Base-by-base conservation (phyloP, 2,888 invertebrate species). In the Eudemis profundana region DNA sequence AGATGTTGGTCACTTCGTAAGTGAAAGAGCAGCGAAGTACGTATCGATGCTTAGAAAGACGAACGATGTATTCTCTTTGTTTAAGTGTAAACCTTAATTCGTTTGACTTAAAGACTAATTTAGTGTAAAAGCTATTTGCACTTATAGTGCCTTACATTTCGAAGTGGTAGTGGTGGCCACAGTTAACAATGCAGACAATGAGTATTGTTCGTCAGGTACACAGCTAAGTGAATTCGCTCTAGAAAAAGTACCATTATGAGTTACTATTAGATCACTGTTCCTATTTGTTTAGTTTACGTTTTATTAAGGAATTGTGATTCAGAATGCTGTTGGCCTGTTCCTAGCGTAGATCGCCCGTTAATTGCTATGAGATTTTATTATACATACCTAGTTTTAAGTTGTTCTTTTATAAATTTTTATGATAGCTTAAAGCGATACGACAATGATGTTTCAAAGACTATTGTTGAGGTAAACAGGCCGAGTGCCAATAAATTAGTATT, bases 401-500 rank as follows among this genome's bases (percentile, higher is more conserved):
- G 69, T 78, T 78, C 77, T 73, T 77, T 76, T 73, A 77, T 76
- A 59, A 36, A 57, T 75, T 79, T 84, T 85, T 84, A 82, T 83
- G 76, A 83, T 86, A 84, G 89, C 88, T 88, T 38, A 82, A 90
- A 89, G 90, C 90, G 78, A 78, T 78, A 79, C 83, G 89, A 90
- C 89, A 83, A 85, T 82, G 84, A 87, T 89, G 85, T 87, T 82
- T 73, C 70, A 76, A 73, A 83, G 81, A 82, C 81, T 83, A 85
- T 90, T 90, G 91, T 91, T 92, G 91, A 86, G 88, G 90, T 90
- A 85, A 91, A 89, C 85, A 62, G 82, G 84, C 82, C 75, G 27
- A 73, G 76, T 50, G 82, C 84, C 84, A 64, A 53, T 70, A 70
- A 72, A 75, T 71, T 70, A 78, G 71, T 54, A 23, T 29, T 64